Evolutionary conservation across 2,113 vertebrate species (phyloP).

Genomic region (Anthoscopus minutus): DNA sequence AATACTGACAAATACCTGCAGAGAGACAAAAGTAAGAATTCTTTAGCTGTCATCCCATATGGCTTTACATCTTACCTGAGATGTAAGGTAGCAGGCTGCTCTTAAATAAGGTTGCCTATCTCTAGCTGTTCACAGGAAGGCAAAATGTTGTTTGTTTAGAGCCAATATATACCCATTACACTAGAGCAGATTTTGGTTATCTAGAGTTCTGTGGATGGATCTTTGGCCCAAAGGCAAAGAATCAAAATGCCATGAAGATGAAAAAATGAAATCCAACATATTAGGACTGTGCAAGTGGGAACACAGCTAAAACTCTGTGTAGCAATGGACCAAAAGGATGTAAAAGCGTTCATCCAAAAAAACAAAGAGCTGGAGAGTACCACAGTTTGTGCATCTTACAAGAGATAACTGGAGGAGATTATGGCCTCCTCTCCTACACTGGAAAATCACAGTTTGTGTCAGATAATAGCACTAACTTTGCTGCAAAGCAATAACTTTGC

Average conservation of each 20-base stretch:
- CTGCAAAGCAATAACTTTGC: background rate
- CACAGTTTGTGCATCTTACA: background rate
- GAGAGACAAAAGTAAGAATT: background rate
- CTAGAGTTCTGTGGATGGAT: background rate
- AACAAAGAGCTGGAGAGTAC: background rate
- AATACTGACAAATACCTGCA: background rate
- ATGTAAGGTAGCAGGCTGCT: background rate
- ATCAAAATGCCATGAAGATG: background rate
- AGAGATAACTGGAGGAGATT: background rate
- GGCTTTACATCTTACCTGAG: background rate
- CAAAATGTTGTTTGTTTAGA: background rate
- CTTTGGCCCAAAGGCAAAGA: background rate
- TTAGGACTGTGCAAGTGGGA: background rate
- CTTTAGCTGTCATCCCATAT: background rate
- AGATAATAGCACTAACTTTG: background rate
- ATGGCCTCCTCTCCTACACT: background rate
- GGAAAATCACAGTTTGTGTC: background rate
- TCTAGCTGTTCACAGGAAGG: background rate
- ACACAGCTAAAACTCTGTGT: background rate
- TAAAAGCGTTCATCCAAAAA: background rate
- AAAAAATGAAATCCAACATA: background rate
- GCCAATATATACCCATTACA: background rate
- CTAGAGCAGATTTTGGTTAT: background rate
- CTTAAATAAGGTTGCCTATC: background rate
- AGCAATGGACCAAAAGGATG: background rate